These are phyloP conservation scores for Aratinga solstitialis DNA, from an alignment of 2,797 vertebrate species.

Conservation along the genomic window DNA sequence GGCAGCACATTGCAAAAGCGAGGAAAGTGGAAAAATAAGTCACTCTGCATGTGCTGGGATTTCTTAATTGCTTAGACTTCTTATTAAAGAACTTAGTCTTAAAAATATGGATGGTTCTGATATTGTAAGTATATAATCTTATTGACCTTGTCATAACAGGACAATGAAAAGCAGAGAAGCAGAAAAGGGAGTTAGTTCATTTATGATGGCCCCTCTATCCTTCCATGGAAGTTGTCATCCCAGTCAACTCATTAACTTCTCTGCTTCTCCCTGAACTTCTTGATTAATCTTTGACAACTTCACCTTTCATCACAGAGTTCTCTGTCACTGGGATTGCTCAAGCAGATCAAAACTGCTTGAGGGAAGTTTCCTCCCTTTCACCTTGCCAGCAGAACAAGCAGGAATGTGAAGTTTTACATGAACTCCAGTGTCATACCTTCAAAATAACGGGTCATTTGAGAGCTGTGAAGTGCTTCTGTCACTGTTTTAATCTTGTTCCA, in stretches of 20 bases:
- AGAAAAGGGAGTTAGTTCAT: not conserved
- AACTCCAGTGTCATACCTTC: not conserved
- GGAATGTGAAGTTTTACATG: not conserved
- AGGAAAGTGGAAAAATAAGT: not conserved
- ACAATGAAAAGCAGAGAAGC: not conserved
- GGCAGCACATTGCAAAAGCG: not conserved
- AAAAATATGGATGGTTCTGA: not conserved
- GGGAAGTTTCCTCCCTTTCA: not conserved
- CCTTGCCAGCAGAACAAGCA: not conserved
- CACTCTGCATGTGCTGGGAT: not conserved
- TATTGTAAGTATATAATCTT: not conserved
- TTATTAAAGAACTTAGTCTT: not conserved
- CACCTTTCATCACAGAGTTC: not conserved
- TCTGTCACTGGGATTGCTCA: not conserved
- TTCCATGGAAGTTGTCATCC: not conserved
- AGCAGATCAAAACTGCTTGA: not conserved
- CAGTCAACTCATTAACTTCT: not conserved
- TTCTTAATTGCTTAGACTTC: not conserved
- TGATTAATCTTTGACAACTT: not conserved
- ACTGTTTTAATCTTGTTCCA: not conserved
- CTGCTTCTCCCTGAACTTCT: not conserved
- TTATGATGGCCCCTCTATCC: not conserved
- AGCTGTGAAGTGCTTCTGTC: not conserved
- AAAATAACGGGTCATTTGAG: not conserved
- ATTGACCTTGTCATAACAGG: not conserved